Percentiles rank a stretch among this genome's conserved stretches.
phyloP scores from a whole-genome alignment of 2,113 vertebrate genomes.

The Brachypteracias leptosomus region DNA sequence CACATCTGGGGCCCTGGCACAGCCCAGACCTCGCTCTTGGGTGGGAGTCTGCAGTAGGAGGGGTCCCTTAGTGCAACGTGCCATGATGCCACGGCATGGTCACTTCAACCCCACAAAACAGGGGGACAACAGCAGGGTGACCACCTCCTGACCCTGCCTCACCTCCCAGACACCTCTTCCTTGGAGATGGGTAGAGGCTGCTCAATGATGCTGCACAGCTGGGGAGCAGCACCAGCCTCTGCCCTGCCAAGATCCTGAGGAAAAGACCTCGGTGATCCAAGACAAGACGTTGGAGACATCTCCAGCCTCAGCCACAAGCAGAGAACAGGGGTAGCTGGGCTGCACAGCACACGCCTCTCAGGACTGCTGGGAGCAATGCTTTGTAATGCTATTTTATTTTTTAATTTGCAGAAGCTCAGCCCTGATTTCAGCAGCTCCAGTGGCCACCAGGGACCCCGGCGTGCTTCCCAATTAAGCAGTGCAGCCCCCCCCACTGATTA shows the following conservation, averaged over 20 bases:
- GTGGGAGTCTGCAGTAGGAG: fast-evolving
- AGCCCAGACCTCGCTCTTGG: background rate
- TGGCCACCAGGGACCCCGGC: background rate
- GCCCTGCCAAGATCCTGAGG: background rate
- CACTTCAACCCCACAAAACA: background rate
- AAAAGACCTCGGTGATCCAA: fast-evolving
- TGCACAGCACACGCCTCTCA: fast-evolving
- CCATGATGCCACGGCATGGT: fast-evolving
- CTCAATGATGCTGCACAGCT: background rate
- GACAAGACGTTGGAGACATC: background rate
- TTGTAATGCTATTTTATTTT: fast-evolving
- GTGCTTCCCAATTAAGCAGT: background rate
- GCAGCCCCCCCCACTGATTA: background rate
- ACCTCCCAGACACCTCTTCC: fast-evolving
- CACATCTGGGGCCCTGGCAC: background rate
- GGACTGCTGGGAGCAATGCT: background rate
- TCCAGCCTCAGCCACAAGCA: fast-evolving
- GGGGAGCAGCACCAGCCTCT: background rate
- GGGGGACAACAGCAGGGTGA: fast-evolving
- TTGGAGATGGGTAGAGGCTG: background rate
- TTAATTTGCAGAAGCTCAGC: background rate
- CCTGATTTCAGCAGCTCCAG: background rate
- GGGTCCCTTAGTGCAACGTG: background rate
- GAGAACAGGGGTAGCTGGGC: fast-evolving
- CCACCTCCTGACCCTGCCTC: fast-evolving